Conservation (phyloP, 1,140 invertebrate species). For the Bicyclus anynana region DNA sequence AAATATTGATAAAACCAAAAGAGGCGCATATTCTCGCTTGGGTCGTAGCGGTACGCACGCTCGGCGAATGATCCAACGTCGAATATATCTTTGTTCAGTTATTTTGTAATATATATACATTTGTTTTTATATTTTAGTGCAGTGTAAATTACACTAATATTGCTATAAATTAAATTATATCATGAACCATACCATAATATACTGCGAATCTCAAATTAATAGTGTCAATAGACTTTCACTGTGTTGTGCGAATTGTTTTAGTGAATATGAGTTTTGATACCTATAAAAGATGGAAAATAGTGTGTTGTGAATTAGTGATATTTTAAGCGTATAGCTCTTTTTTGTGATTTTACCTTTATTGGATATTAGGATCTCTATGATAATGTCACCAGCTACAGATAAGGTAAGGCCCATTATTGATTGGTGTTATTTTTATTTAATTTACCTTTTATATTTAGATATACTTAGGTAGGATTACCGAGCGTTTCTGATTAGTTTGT, state of each 20-base stretch:
- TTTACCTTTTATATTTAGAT: not conserved
- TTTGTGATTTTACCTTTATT: not conserved
- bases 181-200: too few relatives aligned
- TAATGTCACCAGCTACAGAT: conserved; percentile 15
- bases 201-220: not conserved
- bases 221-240: not conserved
- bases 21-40: not conserved
- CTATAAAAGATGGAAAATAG: not conserved
- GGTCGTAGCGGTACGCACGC: not conserved
- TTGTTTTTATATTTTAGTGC: too few relatives aligned
- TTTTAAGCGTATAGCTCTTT: not conserved
- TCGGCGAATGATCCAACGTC: not conserved
- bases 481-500: too few relatives aligned
- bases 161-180: not conserved
- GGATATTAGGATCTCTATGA: conserved; percentile 6
- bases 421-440: not conserved
- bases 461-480: too few relatives aligned
- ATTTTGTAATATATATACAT: too few relatives aligned
- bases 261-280: not conserved
- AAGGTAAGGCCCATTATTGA: conserved; percentile 6
- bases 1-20: conserved; percentile 2
- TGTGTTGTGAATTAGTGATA: not conserved
- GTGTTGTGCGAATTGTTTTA: not conserved
- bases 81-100: not conserved
- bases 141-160: not conserved